Conservation (phyloP, 2,113 vertebrate genomes). For the Pseudois nayaur region DNA sequence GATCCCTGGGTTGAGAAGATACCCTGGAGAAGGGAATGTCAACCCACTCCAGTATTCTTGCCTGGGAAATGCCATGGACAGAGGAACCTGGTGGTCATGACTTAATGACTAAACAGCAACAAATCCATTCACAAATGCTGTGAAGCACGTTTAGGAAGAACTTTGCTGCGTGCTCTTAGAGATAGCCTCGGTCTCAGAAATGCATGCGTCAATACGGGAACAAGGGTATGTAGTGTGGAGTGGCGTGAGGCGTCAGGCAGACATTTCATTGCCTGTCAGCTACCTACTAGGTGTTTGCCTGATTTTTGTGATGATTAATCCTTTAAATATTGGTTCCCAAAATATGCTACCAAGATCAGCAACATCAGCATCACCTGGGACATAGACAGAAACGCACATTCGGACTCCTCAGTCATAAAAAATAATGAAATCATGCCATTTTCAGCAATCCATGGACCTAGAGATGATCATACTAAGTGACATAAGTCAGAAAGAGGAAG, state of each 20-base stretch:
- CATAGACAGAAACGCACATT: neutral
- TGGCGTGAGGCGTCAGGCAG: neutral
- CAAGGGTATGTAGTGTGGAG: neutral
- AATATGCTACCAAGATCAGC: neutral
- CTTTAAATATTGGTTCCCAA: neutral
- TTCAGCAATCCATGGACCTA: neutral
- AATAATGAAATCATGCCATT: neutral
- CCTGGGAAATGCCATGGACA: neutral
- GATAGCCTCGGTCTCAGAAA: neutral
- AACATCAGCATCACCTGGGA: neutral
- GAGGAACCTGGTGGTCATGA: neutral
- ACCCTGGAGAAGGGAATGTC: neutral
- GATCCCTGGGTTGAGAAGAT: neutral
- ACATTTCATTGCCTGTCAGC: neutral
- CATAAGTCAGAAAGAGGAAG: neutral
- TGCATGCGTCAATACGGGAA: neutral
- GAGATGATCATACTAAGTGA: neutral
- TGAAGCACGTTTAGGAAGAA: neutral
- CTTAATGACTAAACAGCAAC: neutral
- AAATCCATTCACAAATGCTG: neutral
- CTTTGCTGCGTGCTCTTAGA: neutral
- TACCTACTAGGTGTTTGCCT: neutral
- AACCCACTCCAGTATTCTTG: neutral
- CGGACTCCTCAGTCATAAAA: neutral
- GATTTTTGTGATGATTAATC: neutral